Evolutionary conservation across 2,888 invertebrate genomes (phyloP), one percentile per base, ranked within the genome.

Genomic region (Epinotia demarniana): DNA sequence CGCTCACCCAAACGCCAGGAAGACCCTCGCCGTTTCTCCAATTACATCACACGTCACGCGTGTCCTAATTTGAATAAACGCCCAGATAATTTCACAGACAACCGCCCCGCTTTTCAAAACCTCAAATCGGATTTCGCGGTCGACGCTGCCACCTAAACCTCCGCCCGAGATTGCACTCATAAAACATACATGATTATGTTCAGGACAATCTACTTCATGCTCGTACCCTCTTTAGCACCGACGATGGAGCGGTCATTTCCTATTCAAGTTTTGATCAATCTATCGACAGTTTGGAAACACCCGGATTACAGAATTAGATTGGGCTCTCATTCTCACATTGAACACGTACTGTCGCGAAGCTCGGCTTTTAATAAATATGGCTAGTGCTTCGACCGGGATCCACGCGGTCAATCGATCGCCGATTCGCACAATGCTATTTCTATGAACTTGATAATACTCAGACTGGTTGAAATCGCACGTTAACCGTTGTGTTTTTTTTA

Each of bases 251-350:
- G 80, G 80, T 82, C 80, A 81, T 83, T 82, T 82, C 80, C 83
- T 80, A 82, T 82, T 83, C 81, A 82, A 83, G 83, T 83, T 84
- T 81, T 82, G 82, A 85, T 85, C 81, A 84, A 82, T 82, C 81
- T 82, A 73, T 79, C 78, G 80, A 83, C 79, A 86, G 85, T 85
- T 85, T 82, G 83, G 82, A 85, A 84, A 82, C 83, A 83, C 81
- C 80, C 81, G 82, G 81, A 82, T 84, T 79, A 80, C 81, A 80
- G 84, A 86, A 85, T 87, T 87, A 85, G 85, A 86, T 86, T 85
- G 80, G 80, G 80, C 80, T 81, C 82, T 82, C 80, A 81, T 78
- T 60, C 75, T 80, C 76, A 78, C 80, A 78, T 73, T 79, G 81
- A 81, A 79, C 79, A 74, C 77, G 66, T 68, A 57, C 75, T n/a